Percentiles rank a stretch among this genome's conserved stretches.
Conservation (phyloP, 2,113 vertebrate species). For the Vimba vimba region DNA sequence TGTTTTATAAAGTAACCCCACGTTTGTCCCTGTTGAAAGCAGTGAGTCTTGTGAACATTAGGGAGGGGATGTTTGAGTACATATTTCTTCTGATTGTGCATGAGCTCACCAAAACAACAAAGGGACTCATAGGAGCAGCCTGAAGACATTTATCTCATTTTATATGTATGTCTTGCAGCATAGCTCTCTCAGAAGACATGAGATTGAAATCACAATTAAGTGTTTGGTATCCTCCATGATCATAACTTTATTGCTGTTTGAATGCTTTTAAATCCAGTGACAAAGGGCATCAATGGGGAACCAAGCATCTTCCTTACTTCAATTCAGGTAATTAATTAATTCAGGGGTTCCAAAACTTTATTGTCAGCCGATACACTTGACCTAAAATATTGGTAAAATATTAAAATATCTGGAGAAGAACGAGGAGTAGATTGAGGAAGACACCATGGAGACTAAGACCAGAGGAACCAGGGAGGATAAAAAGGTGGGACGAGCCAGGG, state of each 20-base stretch:
- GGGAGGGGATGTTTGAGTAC: constrained; percentile 61
- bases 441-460: too few relatives aligned
- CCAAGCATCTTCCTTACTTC: background rate
- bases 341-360: background rate
- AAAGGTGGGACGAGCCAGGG: too few relatives aligned
- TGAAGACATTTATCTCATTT: constrained; percentile 72
- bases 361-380: background rate
- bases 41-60: constrained; percentile 67
- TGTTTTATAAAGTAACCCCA: constrained; percentile 67
- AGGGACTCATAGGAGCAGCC: constrained; percentile 64
- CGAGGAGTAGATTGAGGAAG: too few relatives aligned
- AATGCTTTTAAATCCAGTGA: constrained; percentile 66
- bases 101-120: constrained; percentile 73
- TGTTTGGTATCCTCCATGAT: constrained; percentile 61
- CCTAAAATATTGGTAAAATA: background rate
- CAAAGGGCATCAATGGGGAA: background rate
- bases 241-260: constrained; percentile 74
- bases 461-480: too few relatives aligned
- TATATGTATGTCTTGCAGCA: constrained; percentile 63
- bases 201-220: constrained; percentile 56
- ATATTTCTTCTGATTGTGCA: constrained; percentile 71
- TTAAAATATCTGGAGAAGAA: background rate
- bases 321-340: constrained; percentile 7
- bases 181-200: constrained; percentile 55
- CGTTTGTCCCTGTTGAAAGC: constrained; percentile 66